A percentile compares a stretch with the other conserved stretches of the same genome.
phyloP scores from a whole-genome alignment of 2,113 vertebrate genomes.

The Elephas maximus region DNA sequence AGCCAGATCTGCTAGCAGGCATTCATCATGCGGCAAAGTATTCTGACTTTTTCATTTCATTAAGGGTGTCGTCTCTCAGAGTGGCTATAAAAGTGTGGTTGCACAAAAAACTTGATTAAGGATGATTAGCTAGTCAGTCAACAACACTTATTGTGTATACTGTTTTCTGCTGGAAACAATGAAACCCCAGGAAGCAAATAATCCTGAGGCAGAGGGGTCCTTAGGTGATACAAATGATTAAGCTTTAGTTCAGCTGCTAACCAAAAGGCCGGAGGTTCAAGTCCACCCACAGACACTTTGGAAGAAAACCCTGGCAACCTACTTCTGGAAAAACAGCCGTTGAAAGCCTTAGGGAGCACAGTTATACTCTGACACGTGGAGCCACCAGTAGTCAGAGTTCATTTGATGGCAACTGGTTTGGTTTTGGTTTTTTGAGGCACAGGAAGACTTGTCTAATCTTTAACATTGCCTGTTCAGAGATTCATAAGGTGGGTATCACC shows the following conservation, averaged over 20 bases:
- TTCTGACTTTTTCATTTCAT: not conserved
- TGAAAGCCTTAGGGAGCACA: not conserved
- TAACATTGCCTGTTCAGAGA: not conserved
- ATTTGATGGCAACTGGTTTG: not conserved
- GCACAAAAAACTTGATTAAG: not conserved
- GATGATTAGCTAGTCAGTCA: not conserved
- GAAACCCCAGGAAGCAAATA: constrained; percentile 40
- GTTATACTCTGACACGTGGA: not conserved
- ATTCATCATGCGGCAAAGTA: not conserved
- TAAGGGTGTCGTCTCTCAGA: not conserved
- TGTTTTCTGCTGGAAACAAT: constrained; percentile 40
- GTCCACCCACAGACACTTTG: not conserved
- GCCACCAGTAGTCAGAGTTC: not conserved
- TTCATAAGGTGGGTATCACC: constrained; percentile 16
- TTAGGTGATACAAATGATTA: not conserved
- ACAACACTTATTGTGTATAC: not conserved
- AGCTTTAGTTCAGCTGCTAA: not conserved
- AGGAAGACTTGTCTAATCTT: constrained; percentile 22
- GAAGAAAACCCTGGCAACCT: not conserved
- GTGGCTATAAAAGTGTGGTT: not conserved
- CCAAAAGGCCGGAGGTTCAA: not conserved
- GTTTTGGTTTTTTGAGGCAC: not conserved
- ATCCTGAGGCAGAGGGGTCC: not conserved
- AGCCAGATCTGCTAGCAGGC: not conserved
- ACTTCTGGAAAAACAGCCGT: not conserved